Conservation (phyloP, 2,888 invertebrate genomes). For the Spisula subtruncata region DNA sequence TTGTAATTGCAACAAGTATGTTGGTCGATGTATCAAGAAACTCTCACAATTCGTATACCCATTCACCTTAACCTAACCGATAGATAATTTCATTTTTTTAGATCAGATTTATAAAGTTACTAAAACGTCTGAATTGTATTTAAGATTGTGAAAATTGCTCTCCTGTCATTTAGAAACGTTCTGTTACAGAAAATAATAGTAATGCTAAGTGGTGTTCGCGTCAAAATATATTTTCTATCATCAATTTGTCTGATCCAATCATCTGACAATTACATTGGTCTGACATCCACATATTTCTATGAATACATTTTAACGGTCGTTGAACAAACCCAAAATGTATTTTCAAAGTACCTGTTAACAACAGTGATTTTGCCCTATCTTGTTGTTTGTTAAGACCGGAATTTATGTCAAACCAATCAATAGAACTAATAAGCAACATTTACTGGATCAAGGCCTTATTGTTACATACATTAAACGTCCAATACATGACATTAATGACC, state of each 20-base stretch:
- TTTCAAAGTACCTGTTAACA: no score
- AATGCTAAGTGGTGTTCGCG: not conserved
- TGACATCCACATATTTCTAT: not conserved
- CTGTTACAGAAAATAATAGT: not conserved
- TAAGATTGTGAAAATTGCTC: not conserved
- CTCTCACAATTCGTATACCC: no score
- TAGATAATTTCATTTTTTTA: no score
- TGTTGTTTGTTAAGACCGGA: no score
- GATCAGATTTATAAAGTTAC: not conserved
- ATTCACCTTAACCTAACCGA: no score
- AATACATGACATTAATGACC: not conserved
- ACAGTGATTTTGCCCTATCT: no score
- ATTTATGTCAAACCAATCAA: not conserved
- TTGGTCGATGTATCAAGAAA: no score
- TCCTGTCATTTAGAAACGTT: not conserved
- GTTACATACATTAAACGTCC: not conserved
- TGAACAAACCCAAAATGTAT: no score
- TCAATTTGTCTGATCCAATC: not conserved
- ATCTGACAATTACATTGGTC: not conserved
- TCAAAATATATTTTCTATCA: not conserved
- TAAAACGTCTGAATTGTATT: not conserved
- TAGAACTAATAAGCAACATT: not conserved
- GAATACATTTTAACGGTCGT: no score
- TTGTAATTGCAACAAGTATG: no score
- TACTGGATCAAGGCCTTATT: not conserved